phyloP scores from a whole-genome alignment of 1,140 invertebrate genomes.

The Camponotus vicinus region DNA sequence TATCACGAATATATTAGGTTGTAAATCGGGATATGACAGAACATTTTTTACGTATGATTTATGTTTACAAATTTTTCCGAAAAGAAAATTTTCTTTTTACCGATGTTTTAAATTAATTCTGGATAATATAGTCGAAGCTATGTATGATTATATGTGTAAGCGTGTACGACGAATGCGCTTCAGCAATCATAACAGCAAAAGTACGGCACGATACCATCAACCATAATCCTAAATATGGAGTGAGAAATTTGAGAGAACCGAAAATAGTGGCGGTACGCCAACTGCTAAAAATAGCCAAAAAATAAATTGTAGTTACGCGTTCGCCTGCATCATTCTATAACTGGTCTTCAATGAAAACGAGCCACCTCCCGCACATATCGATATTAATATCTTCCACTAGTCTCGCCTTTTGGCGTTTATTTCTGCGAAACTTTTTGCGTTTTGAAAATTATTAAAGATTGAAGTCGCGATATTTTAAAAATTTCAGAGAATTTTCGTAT shows the following conservation, averaged over 20 bases:
- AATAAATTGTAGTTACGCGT: slow-evolving; percentile 83
- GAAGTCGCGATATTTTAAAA: neutral
- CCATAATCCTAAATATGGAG: slow-evolving; percentile 85
- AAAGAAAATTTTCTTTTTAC: neutral
- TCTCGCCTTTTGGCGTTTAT: slow-evolving; percentile 42
- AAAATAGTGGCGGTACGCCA: slow-evolving; percentile 84
- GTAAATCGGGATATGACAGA: neutral
- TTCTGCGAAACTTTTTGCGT: neutral
- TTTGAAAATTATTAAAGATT: neutral
- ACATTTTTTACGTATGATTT: neutral
- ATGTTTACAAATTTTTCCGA: neutral
- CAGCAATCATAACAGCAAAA: slow-evolving; percentile 67
- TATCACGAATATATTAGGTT: neutral
- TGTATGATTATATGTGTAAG: neutral
- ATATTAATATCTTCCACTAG: slow-evolving; percentile 67
- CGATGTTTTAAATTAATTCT: neutral
- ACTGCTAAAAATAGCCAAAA: slow-evolving; percentile 84
- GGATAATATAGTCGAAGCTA: neutral
- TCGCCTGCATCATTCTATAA: slow-evolving; percentile 77
- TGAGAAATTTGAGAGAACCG: slow-evolving; percentile 85
- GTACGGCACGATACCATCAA: slow-evolving; percentile 66
- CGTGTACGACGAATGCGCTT: slow-evolving; percentile 48
- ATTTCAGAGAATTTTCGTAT: neutral
- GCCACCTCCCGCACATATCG: slow-evolving; percentile 67
- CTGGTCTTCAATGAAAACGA: slow-evolving; percentile 77